Conservation (phyloP, 2,888 invertebrate genomes). For the Pantelozetes paolii region DNA sequence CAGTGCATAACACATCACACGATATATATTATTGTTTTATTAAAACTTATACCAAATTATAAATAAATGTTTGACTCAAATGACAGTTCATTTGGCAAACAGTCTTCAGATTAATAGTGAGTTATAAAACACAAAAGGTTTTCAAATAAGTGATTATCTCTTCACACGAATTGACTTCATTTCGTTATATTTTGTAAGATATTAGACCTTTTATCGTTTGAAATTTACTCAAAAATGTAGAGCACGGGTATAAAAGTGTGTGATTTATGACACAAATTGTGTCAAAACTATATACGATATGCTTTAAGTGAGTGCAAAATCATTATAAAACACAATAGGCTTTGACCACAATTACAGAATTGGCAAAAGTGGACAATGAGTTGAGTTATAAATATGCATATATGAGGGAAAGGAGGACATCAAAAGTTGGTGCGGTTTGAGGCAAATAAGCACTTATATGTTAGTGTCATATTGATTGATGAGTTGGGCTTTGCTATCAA, state of each 20-base stretch:
- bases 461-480: constrained; percentile 23
- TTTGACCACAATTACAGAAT: constrained; percentile 13
- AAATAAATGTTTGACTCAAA: neutral
- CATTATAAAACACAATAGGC: constrained; percentile 10
- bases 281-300: neutral
- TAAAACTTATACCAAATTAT: neutral
- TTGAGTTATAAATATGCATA: constrained; percentile 21
- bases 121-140: neutral
- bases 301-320: constrained; percentile 19
- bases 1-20: too few relatives aligned
- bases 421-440: neutral
- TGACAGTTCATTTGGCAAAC: neutral
- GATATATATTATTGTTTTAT: neutral
- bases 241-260: too few relatives aligned
- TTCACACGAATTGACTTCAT: neutral
- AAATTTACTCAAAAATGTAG: too few relatives aligned
- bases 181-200: too few relatives aligned
- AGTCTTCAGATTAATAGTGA: neutral
- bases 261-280: constrained; percentile 6
- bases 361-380: constrained; percentile 15
- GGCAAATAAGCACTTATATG: neutral
- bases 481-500: constrained; percentile 20
- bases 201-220: too few relatives aligned
- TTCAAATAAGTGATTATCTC: constrained; percentile 1
- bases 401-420: neutral